Percentiles rank a stretch among this genome's conserved stretches.
Conservation (phyloP, 1,140 invertebrate genomes). For the Melipona quadrifasciata region DNA sequence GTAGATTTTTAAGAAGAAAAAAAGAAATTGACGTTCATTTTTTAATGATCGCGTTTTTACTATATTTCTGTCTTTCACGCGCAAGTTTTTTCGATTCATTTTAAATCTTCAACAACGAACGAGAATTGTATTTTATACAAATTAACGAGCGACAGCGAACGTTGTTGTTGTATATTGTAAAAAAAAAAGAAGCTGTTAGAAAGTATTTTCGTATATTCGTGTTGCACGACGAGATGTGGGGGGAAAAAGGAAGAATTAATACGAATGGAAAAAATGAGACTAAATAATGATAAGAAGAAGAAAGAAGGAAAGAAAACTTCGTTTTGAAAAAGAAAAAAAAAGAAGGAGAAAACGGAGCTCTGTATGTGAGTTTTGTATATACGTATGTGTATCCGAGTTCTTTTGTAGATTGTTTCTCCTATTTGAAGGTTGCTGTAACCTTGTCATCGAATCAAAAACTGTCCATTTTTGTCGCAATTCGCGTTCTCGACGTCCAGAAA, state of each 20-base stretch:
- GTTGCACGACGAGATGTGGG: neutral
- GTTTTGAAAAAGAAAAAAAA: neutral
- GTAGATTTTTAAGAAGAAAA: neutral
- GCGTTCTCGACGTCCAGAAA: constrained; percentile 51
- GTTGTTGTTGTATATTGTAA: constrained; percentile 34
- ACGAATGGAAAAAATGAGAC: neutral
- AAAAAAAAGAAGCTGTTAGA: constrained; percentile 38
- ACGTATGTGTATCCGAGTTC: constrained; percentile 45
- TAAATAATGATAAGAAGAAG: neutral
- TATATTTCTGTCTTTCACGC: neutral
- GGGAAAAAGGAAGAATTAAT: neutral
- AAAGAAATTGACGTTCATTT: neutral
- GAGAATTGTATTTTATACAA: constrained; percentile 12
- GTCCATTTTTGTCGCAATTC: constrained; percentile 44
- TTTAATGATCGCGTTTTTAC: constrained; percentile 25
- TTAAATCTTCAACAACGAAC: constrained; percentile 10
- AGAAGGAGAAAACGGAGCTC: constrained; percentile 38
- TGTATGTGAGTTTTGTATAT: constrained; percentile 71
- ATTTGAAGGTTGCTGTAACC: constrained; percentile 27
- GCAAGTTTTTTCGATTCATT: neutral
- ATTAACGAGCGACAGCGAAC: constrained; percentile 2
- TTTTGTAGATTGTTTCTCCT: constrained; percentile 57
- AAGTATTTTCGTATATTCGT: constrained; percentile 60
- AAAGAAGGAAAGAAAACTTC: constrained; percentile 3
- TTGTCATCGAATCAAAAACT: constrained; percentile 44